These are phyloP conservation scores for Chelonus insularis DNA, from an alignment of 1,140 invertebrate genomes.

Conservation along the genomic window DNA sequence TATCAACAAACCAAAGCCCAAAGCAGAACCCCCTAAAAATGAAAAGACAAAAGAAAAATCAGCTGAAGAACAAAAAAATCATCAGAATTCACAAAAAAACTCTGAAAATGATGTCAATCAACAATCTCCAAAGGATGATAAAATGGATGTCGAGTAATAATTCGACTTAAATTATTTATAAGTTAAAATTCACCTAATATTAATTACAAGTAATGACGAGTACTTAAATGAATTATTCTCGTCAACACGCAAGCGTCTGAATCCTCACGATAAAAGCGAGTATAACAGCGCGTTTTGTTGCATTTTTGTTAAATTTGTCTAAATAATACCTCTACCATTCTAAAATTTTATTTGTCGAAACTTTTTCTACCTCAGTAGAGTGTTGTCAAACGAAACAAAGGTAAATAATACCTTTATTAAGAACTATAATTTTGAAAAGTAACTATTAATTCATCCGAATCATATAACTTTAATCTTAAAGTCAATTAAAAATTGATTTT, in stretches of 20 bases:
- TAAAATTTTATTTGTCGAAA: not conserved
- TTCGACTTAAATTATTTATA: slow-evolving; percentile 3
- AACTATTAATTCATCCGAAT: not conserved
- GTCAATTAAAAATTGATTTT: too few relatives aligned
- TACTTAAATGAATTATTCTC: slow-evolving; percentile 31
- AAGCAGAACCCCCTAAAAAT: slow-evolving; percentile 60
- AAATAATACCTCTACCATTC: not conserved
- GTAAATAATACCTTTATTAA: not conserved
- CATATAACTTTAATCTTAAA: too few relatives aligned
- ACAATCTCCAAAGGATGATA: slow-evolving; percentile 59
- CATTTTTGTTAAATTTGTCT: not conserved
- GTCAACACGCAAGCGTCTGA: slow-evolving; percentile 12
- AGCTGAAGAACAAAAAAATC: slow-evolving; percentile 42
- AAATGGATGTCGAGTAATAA: slow-evolving; percentile 60
- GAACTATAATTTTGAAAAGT: not conserved
- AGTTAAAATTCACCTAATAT: slow-evolving; percentile 12
- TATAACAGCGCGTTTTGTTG: not conserved
- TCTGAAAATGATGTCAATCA: slow-evolving; percentile 57
- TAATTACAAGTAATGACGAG: slow-evolving; percentile 36
- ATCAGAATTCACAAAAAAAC: slow-evolving; percentile 43
- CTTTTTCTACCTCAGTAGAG: slow-evolving; percentile 1
- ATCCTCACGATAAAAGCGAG: slow-evolving; percentile 1
- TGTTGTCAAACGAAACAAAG: too few relatives aligned
- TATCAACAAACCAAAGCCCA: slow-evolving; percentile 85
- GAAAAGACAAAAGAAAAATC: slow-evolving; percentile 49